Evolutionary conservation across 2,888 invertebrate species (phyloP).

Genomic region (Anthrax anthrax): DNA sequence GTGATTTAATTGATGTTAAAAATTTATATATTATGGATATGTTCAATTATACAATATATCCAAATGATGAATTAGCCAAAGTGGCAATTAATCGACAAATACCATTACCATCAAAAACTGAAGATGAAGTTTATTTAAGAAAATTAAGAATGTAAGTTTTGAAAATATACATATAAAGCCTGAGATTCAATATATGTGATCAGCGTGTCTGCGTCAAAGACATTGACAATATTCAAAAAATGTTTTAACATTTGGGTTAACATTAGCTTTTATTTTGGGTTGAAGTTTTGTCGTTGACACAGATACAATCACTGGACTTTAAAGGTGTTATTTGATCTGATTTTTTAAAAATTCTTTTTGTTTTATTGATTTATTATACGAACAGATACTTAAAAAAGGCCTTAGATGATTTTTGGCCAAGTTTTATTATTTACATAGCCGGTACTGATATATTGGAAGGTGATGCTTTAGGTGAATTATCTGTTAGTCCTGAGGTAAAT

Average conservation of each 20-base stretch:
- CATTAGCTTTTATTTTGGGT: no score
- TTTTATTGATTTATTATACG: neutral
- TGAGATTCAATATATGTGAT: no score
- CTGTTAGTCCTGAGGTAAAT: constrained; percentile 39
- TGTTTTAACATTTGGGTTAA: no score
- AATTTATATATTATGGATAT: constrained; percentile 69
- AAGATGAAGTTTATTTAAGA: constrained; percentile 50
- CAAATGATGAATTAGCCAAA: constrained; percentile 54
- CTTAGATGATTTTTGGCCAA: constrained; percentile 51
- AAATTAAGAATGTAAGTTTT: constrained; percentile 42
- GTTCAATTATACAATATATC: constrained; percentile 63
- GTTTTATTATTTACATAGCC: constrained; percentile 71
- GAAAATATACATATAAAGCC: constrained; percentile 16
- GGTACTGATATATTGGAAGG: constrained; percentile 64
- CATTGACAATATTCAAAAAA: no score
- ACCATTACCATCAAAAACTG: constrained; percentile 43
- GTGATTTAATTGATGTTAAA: constrained; percentile 51
- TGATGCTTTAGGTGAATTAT: constrained; percentile 55
- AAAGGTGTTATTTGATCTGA: neutral
- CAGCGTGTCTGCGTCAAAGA: no score
- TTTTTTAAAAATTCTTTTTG: neutral
- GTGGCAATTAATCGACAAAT: constrained; percentile 48
- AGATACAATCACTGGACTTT: no score
- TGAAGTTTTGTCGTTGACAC: no score
- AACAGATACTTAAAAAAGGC: constrained; percentile 52